Conservation (phyloP, 2,113 vertebrate species). For the Neoarius graeffei region DNA sequence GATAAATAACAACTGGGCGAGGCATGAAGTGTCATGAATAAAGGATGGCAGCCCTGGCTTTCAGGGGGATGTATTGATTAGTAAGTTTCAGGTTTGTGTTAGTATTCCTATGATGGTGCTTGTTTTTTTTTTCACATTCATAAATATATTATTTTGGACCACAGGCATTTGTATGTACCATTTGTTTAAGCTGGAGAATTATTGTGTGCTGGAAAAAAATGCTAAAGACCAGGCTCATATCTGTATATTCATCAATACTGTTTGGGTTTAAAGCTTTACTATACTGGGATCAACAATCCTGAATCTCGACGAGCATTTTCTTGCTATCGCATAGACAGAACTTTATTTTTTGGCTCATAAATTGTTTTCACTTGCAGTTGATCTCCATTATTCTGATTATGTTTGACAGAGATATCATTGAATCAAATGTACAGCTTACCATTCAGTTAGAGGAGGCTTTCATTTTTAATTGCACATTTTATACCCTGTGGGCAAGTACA, state of each 20-base stretch:
- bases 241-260: neutral
- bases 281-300: neutral
- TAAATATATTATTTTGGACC: neutral
- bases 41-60: slow-evolving; percentile 36
- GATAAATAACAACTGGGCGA: slow-evolving; percentile 38
- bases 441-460: slow-evolving; percentile 23
- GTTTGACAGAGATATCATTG: slow-evolving; percentile 10
- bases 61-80: slow-evolving; percentile 34
- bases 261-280: neutral
- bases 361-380: slow-evolving; percentile 6
- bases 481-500: slow-evolving; percentile 7
- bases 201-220: neutral
- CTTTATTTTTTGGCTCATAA: neutral
- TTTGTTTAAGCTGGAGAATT: neutral
- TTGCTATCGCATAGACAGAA: neutral
- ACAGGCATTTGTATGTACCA: slow-evolving; percentile 2
- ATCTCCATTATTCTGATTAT: neutral
- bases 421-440: neutral
- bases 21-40: slow-evolving; percentile 36
- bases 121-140: neutral
- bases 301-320: neutral
- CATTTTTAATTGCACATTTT: slow-evolving; percentile 32
- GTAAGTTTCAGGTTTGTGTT: slow-evolving; percentile 27
- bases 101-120: slow-evolving; percentile 12
- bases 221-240: neutral